Base-by-base conservation (phyloP, 2,797 vertebrate species). In the Mionectes olivaceus region DNA sequence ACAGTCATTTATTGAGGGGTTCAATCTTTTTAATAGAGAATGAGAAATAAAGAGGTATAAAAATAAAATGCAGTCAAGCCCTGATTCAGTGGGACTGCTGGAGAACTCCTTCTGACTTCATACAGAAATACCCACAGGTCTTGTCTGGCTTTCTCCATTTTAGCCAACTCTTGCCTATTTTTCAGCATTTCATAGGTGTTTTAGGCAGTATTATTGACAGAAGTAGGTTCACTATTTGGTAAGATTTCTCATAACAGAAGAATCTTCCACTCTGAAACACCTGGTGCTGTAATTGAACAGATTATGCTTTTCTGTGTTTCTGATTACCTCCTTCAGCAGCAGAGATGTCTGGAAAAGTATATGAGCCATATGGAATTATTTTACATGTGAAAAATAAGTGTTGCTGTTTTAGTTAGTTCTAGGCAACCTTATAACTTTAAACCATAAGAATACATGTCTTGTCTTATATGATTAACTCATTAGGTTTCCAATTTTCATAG, bases 401-500 rank as follows among this genome's bases (percentile, higher is more conserved):
- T 78, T 83, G 24, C 63, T 92, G 23, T 73, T 85, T 61, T 69
- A 82, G 37, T 79, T 71, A 37, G 60, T 85, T 83, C 83, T 86
- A 82, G 57, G 89, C 18, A 84, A 77, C 44, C 79, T 14, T 75
- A 18, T 83, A 83, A 73, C 44, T 94, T 91, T 95, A 86, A 94
- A 94, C 86, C 80, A 83, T 78, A 93, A 90, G 94, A 73, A 93
- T 95, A 61, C 41, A 63, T 53, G 82, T 74, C 75, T 91, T 92
- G 70, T 92, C 74, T 93, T 94, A 96, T 87, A 96, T 96, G 93
- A 95, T 94, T 96, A 93, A 97, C 90, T 89, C 43, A 94, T 94
- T 89, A 69, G 93, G 65, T 95, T 97, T 97, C 94, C 74, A 94
- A 97, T 97, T 97, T 95, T 82, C 94, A 61, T 98, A 99, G 99